These are phyloP conservation scores for Ectemnius lituratus DNA, from an alignment of 2,888 invertebrate genomes.

Conservation along the genomic window DNA sequence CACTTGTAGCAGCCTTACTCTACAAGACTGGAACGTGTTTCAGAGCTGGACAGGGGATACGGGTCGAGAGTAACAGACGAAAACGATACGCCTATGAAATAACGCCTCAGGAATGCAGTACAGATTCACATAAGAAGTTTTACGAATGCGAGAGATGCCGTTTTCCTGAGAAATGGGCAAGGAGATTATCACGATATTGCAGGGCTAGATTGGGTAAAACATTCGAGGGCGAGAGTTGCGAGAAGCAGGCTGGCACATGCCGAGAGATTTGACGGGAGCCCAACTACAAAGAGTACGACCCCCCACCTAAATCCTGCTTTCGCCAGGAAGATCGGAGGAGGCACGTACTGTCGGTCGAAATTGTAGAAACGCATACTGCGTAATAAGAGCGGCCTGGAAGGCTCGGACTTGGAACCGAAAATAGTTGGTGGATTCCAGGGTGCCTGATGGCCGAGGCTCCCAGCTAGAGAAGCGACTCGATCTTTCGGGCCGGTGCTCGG, in stretches of 20 bases:
- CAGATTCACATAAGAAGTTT: conserved; percentile 1
- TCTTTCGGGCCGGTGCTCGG: conserved; percentile 27
- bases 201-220: conserved; percentile 22
- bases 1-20: no score
- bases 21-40: neutral
- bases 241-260: conserved; percentile 24
- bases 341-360: conserved; percentile 22
- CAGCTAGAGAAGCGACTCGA: neutral
- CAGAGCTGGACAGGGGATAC: neutral
- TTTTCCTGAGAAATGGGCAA: no score
- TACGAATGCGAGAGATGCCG: neutral
- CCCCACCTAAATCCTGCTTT: conserved; percentile 36
- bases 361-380: conserved; percentile 19
- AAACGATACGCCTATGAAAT: conserved; percentile 7
- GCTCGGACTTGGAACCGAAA: neutral
- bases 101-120: neutral
- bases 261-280: conserved; percentile 43
- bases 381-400: conserved; percentile 25
- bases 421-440: neutral
- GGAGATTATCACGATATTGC: neutral
- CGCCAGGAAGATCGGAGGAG: conserved; percentile 27
- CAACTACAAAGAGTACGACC: neutral
- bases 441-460: neutral
- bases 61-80: neutral
- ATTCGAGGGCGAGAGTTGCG: conserved; percentile 30